A percentile compares a stretch with the other conserved stretches of the same genome.
phyloP scores from a whole-genome alignment of 1,140 invertebrate genomes.

The Drosophila aff. region DNA sequence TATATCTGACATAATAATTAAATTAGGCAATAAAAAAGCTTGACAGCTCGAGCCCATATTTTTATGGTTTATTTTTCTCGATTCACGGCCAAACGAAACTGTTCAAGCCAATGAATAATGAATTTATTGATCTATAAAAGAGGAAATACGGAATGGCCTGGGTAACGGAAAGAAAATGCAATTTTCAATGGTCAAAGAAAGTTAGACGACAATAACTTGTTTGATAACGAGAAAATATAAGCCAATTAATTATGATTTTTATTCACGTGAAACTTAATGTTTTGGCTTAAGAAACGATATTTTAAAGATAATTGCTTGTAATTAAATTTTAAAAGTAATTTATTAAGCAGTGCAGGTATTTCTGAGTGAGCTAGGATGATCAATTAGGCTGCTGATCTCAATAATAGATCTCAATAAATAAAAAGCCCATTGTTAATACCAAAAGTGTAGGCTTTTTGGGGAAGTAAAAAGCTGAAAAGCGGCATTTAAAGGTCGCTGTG shows the following conservation, averaged over 20 bases:
- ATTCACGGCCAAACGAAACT: not conserved
- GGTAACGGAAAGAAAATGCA: constrained; percentile 20
- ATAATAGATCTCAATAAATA: constrained; percentile 8
- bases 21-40: constrained; percentile 22
- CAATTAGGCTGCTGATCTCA: not conserved
- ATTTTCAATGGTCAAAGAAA: constrained; percentile 36
- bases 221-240: constrained; percentile 35
- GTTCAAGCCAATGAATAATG: constrained; percentile 29
- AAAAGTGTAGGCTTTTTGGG: constrained; percentile 7
- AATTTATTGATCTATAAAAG: constrained; percentile 37
- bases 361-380: not conserved
- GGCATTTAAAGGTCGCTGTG: constrained; percentile 54
- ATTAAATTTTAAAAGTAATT: constrained; percentile 4
- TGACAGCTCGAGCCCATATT: constrained; percentile 20
- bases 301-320: constrained; percentile 6
- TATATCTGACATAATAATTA: constrained; percentile 25
- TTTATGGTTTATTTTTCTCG: constrained; percentile 21
- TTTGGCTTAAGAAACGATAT: constrained; percentile 14
- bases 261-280: constrained; percentile 2
- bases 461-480: constrained; percentile 20
- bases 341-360: constrained; percentile 7
- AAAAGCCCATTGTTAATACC: constrained; percentile 15
- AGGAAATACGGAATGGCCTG: not conserved
- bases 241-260: constrained; percentile 25
- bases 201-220: constrained; percentile 39